Base-by-base conservation (phyloP, 2,888 invertebrate genomes). In the Stictocephala bisonia region DNA sequence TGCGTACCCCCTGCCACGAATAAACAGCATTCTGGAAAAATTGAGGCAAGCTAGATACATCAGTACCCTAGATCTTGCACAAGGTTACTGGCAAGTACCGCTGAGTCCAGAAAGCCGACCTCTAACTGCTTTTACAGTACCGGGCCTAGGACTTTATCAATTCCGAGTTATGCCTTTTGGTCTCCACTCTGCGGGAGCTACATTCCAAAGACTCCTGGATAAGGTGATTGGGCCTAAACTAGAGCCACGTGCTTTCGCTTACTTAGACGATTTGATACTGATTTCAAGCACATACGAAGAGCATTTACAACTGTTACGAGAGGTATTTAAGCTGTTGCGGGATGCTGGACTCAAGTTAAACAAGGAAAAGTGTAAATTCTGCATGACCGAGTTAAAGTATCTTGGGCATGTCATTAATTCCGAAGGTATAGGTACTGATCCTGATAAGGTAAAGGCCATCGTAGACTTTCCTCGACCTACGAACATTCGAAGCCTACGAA, bases 151-250 rank as follows among this genome's bases (percentile, higher is more conserved):
- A 29, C 22, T 74, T 40, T 68, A 70, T 66, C 69, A 79, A 41
- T 75, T 53, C 53, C 71, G 26, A 1, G 79, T 79, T 0, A 79
- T 82, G 79, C 81, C 81, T 51, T n/a, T 31, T 75, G 82, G 81
- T 1, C 67, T 81, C 3, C 77, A 78, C 60, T 77, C 78, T 53
- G 80, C 81, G 0, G 79, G 80, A 0, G 79, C 80, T 7, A 81
- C 81, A 0, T 81, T 80, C 53, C 80, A 81, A 64, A 53, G 81
- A 1, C 69, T 81, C 22, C 72, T 82, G 68, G 80, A 81, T 51
- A 48, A 24, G 0, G 66, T 81, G 4, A 77, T 81, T 3, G 79
- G 79, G 1, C 79, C 80, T 1, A 79, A 81, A 31, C 51, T 80
- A 3, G 68, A 68, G 18, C 68, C 68, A 4, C 9, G 27, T 4